A percentile compares a stretch with the other conserved stretches of the same genome.
phyloP scores from a whole-genome alignment of 1,140 invertebrate species.

The Periplaneta americana region DNA sequence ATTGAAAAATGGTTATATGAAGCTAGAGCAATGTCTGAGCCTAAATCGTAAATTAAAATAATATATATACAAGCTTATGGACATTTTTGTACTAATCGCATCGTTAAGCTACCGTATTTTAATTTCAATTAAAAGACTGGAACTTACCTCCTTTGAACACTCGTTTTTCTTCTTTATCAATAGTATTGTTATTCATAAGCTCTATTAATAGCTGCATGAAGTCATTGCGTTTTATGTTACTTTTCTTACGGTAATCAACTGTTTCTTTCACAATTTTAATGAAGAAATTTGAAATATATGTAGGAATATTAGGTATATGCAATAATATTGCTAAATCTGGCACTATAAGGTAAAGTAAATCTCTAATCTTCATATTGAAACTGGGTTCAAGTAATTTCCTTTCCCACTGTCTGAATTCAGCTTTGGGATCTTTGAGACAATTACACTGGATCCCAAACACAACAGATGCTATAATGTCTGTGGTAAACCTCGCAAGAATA shows the following conservation, averaged over 20 bases:
- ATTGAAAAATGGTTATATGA: too few relatives aligned
- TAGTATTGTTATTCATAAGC: conserved; percentile 7
- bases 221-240: conserved; percentile 29
- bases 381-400: background rate
- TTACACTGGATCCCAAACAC: conserved; percentile 22
- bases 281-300: conserved; percentile 25
- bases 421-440: conserved; percentile 9
- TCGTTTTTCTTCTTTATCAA: background rate
- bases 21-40: too few relatives aligned
- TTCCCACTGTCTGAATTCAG: conserved; percentile 4
- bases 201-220: conserved; percentile 10
- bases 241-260: conserved; percentile 24
- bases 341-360: background rate
- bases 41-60: too few relatives aligned
- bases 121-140: background rate
- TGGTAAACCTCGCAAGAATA: conserved; percentile 8
- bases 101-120: too few relatives aligned
- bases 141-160: too few relatives aligned
- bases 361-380: background rate
- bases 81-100: too few relatives aligned
- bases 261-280: conserved; percentile 21
- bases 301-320: conserved; percentile 16
- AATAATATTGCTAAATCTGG: conserved; percentile 16
- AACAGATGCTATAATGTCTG: too few relatives aligned
- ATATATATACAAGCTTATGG: too few relatives aligned